A percentile compares a stretch with the other conserved stretches of the same genome.
These are phyloP conservation scores for Carassius auratus DNA, from an alignment of 2,113 vertebrate species.

Conservation along the genomic window DNA sequence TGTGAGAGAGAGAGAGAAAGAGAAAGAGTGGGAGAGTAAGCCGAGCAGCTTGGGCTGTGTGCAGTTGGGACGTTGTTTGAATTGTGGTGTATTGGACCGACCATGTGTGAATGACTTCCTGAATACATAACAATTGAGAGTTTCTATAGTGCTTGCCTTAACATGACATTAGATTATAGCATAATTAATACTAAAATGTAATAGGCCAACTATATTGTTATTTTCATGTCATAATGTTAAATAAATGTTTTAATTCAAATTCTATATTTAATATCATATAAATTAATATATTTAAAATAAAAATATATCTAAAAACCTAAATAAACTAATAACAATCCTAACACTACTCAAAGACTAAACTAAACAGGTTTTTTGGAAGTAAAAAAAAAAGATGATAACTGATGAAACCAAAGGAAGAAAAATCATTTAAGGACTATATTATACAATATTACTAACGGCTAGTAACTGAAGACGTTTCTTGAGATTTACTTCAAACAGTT, in stretches of 20 bases:
- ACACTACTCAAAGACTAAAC: too few species aligned
- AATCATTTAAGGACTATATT: neutral
- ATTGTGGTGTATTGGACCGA: neutral
- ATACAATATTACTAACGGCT: neutral
- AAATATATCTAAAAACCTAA: neutral
- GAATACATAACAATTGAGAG: slow-evolving; percentile 7
- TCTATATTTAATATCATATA: neutral
- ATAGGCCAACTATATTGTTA: neutral
- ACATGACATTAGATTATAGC: neutral
- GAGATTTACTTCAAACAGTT: neutral
- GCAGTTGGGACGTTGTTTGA: slow-evolving; percentile 30
- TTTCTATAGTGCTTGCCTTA: neutral
- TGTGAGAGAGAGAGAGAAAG: neutral
- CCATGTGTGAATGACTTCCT: slow-evolving; percentile 35
- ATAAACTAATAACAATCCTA: neutral
- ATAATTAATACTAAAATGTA: neutral
- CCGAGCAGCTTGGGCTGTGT: neutral
- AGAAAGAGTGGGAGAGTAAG: neutral
- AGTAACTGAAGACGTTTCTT: neutral
- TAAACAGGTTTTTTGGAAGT: too few species aligned
- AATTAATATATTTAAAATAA: neutral
- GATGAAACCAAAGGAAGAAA: neutral
- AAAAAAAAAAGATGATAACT: too few species aligned
- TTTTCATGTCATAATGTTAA: neutral
- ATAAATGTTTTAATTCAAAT: neutral